phyloP scores from a whole-genome alignment of 1,140 invertebrate species.

The Diabrotica undecimpunctata region DNA sequence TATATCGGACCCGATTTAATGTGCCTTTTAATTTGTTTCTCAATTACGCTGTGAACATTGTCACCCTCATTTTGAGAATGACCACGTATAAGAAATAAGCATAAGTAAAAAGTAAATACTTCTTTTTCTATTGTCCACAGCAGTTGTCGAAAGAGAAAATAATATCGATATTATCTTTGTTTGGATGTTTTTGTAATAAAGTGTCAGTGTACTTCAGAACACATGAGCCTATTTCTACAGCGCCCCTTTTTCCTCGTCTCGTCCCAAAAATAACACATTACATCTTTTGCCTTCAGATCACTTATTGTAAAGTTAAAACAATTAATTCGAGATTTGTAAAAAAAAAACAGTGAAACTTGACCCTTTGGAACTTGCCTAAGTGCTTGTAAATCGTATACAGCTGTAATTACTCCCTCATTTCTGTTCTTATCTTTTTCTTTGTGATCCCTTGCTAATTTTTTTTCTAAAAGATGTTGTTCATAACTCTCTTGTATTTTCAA shows the following conservation, averaged over 20 bases:
- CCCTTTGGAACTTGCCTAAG: conserved; percentile 40
- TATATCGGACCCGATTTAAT: conserved; percentile 35
- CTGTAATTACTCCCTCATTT: conserved; percentile 28
- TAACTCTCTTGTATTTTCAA: conserved; percentile 29
- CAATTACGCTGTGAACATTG: conserved; percentile 44
- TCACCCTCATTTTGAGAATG: conserved; percentile 28
- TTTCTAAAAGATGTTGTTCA: conserved; percentile 37
- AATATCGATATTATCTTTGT: conserved; percentile 32
- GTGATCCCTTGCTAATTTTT: conserved; percentile 33
- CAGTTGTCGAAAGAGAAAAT: conserved; percentile 46
- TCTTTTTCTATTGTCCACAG: conserved; percentile 46
- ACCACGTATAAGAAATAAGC: conserved; percentile 18
- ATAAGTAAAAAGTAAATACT: conserved; percentile 28
- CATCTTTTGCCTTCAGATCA: conserved; percentile 37
- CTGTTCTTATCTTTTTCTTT: conserved; percentile 39
- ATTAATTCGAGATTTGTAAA: conserved; percentile 42
- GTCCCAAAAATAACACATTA: conserved; percentile 39
- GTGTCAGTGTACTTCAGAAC: conserved; percentile 32
- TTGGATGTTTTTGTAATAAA: neutral
- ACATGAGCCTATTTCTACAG: conserved; percentile 39
- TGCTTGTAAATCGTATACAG: conserved; percentile 45
- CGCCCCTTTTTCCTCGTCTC: conserved; percentile 32
- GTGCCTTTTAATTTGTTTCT: conserved; percentile 41
- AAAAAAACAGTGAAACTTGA: conserved; percentile 43
- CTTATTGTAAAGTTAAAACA: conserved; percentile 41